Base-by-base conservation (phyloP, 1,140 invertebrate genomes). In the Neodiprion lecontei region DNA sequence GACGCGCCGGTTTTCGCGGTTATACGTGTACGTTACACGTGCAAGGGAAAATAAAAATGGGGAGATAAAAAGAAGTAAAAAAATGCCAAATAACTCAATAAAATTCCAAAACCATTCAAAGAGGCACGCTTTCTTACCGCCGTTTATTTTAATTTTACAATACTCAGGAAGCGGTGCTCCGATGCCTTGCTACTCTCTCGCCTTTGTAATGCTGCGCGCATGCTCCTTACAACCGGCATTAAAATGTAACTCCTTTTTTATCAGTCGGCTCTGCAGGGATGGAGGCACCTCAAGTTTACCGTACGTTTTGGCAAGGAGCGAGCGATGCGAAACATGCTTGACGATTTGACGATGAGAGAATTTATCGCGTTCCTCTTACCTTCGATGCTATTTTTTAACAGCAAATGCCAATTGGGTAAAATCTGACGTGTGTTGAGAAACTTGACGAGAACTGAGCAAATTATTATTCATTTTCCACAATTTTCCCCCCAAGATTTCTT, bases 101-200 rank as follows among this genome's bases (percentile, higher is more conserved):
- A 86, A 86, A 82, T 85, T 82, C 48, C 75, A 49, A 48, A 74
- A 75, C 73, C 76, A 77, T 80, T 80, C 76, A 72, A 78, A 73
- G 67, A 73, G 23, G 75, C 66, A 79, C 79, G 78, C 81, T 83
- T 85, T 86, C 85, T 86, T 84, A 82, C 82, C 79, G 81, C 82
- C 83, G 82, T 87, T 87, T 87, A 87, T 87, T 87, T 87, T 87
- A 87, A 87, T 86, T 86, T 87, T 82, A 79, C 78, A 81, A 82
- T 23, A 50, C 40, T 74, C 53, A 61, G 53, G 68, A 40, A 68
- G 21, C 79, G 75, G 79, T 69, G 75, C 80, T 77, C 77, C 79
- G 79, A 73, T 40, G 53, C n/a, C 11, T 9, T 14, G 53, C 81
- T 77, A 79, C 73, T 23, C 53, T 61, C n/a, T 61, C 53, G 28